Evolutionary conservation across 2,888 invertebrate species (phyloP).

Genomic region (Harmothoe impar): DNA sequence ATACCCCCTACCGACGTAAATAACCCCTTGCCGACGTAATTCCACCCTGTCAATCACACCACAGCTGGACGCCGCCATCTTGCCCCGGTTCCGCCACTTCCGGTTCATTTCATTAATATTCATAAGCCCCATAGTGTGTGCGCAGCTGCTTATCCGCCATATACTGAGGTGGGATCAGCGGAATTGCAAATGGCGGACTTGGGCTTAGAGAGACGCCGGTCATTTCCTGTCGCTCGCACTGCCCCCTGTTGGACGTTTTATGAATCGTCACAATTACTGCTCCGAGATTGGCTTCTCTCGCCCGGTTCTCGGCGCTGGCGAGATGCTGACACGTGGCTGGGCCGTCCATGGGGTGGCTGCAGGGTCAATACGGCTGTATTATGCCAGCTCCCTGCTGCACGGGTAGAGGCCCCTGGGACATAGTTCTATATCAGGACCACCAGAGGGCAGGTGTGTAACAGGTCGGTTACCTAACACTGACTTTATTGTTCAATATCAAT

Average conservation of each 20-base stretch:
- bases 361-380: constrained; percentile 15
- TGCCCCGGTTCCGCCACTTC: not conserved
- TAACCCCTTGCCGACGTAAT: not conserved
- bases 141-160: not conserved
- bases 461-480: too few relatives aligned
- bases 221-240: not conserved
- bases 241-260: not conserved
- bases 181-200: not conserved
- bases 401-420: not conserved
- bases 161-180: not conserved
- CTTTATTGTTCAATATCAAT: too few relatives aligned
- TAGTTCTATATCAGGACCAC: too few relatives aligned
- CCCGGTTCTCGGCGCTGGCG: not conserved
- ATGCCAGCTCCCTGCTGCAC: not conserved
- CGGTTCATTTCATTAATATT: not conserved
- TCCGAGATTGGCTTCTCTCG: not conserved
- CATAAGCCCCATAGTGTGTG: not conserved
- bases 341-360: not conserved
- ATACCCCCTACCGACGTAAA: too few relatives aligned
- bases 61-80: not conserved
- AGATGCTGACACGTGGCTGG: not conserved
- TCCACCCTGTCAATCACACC: not conserved
- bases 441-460: too few relatives aligned
- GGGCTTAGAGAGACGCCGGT: not conserved
- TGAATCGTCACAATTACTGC: constrained; percentile 8